Evolutionary conservation across 2,113 vertebrate genomes (phyloP).

Genomic region (Entomyzon cyanotis): DNA sequence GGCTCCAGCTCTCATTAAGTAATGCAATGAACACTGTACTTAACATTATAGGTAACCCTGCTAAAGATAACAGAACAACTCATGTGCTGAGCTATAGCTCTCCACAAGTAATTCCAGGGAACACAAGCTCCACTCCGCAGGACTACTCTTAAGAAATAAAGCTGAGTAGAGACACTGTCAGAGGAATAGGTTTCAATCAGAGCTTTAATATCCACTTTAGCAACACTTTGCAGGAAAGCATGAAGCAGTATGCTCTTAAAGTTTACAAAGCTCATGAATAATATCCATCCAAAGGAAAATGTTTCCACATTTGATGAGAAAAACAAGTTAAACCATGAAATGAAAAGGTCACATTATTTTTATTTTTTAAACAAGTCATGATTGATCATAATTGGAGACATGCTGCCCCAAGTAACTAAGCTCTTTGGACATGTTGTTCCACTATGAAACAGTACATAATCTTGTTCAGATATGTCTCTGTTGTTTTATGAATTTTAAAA

Average conservation of each 20-base stretch:
- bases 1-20: not conserved
- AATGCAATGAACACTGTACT: not conserved
- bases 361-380: not conserved
- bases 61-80: not conserved
- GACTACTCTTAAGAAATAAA: not conserved
- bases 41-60: not conserved
- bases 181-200: not conserved
- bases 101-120: not conserved
- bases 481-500: not conserved
- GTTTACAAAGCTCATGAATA: not conserved
- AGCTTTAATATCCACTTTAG: not conserved
- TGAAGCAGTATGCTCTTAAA: not conserved
- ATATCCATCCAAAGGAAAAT: not conserved
- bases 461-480: not conserved
- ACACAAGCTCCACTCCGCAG: not conserved
- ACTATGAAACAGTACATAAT: not conserved
- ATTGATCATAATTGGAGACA: not conserved
- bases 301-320: not conserved
- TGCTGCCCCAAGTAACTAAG: not conserved
- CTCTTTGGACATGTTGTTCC: not conserved
- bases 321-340: not conserved
- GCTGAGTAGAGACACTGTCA: not conserved
- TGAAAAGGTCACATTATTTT: not conserved
- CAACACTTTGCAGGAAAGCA: not conserved
- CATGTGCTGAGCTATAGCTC: not conserved